These are phyloP conservation scores for Tonatia bakeri DNA, from an alignment of 2,113 vertebrate species.

Conservation along the genomic window DNA sequence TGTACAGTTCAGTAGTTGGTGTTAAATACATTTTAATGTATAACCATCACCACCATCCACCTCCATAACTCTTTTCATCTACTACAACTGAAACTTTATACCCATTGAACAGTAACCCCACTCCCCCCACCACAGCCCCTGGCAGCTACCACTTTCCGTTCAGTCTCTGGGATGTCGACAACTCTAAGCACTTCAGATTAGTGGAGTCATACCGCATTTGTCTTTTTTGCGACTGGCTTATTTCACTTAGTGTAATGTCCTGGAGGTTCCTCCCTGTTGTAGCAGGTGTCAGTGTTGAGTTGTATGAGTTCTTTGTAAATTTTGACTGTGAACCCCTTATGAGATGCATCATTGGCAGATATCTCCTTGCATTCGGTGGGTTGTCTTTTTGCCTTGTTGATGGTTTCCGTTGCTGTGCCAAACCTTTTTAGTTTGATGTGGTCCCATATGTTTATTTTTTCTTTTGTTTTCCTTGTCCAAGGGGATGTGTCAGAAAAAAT, in stretches of 20 bases:
- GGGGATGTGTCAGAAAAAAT: no score
- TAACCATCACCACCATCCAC: not conserved
- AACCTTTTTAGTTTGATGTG: not conserved
- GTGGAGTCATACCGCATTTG: not conserved
- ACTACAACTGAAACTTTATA: not conserved
- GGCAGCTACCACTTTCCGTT: not conserved
- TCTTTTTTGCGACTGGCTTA: not conserved
- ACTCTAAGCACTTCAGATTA: not conserved
- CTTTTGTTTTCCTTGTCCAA: not conserved
- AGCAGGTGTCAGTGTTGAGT: not conserved
- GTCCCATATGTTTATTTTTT: not conserved
- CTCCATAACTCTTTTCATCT: not conserved
- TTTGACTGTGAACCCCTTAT: no score
- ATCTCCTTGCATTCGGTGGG: no score
- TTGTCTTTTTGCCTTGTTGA: no score
- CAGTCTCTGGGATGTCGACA: not conserved
- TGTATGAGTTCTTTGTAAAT: not conserved
- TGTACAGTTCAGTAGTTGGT: not conserved
- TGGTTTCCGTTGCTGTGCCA: not conserved
- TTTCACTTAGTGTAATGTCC: not conserved
- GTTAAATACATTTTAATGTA: not conserved
- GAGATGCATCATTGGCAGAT: no score
- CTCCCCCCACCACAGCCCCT: not conserved
- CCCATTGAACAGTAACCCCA: not conserved
- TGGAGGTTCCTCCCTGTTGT: not conserved